Percentiles rank a stretch among this genome's conserved stretches.
Evolutionary conservation across 1,140 invertebrate genomes (phyloP).

Genomic region (Meloidogyne chitwoodi): DNA sequence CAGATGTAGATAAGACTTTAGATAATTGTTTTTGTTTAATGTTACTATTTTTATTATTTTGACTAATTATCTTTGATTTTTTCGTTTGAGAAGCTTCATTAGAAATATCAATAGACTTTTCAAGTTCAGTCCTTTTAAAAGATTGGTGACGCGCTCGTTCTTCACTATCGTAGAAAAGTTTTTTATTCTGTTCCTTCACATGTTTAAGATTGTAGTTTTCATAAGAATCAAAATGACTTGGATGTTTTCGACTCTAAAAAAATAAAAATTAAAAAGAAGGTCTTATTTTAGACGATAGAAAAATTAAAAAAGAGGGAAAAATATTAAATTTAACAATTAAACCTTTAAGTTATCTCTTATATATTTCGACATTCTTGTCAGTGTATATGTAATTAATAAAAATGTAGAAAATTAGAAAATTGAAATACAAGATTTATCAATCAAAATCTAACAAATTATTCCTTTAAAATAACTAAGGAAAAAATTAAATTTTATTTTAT

Average conservation of each 20-base stretch:
- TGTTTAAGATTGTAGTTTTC: background rate
- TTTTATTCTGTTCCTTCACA: background rate
- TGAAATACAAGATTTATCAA: background rate
- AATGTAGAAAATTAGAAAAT: no score
- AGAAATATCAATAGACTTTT: background rate
- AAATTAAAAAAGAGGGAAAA: background rate
- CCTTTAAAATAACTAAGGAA: no score
- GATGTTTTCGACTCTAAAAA: background rate
- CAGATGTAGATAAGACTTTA: background rate
- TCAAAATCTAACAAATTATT: background rate
- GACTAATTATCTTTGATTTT: background rate
- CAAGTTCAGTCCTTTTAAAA: background rate
- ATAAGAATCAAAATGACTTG: background rate
- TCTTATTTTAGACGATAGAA: no score
- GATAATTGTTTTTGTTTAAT: background rate
- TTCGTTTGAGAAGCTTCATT: background rate
- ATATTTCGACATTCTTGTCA: background rate
- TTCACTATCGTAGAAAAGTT: background rate
- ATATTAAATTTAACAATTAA: background rate
- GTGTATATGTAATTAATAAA: background rate
- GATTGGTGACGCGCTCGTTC: background rate
- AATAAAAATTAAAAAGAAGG: background rate
- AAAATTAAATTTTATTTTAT: no score
- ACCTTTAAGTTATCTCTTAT: background rate
- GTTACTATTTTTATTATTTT: background rate